These are phyloP conservation scores for Limnothrissa miodon DNA, from an alignment of 2,113 vertebrate genomes.

Conservation along the genomic window DNA sequence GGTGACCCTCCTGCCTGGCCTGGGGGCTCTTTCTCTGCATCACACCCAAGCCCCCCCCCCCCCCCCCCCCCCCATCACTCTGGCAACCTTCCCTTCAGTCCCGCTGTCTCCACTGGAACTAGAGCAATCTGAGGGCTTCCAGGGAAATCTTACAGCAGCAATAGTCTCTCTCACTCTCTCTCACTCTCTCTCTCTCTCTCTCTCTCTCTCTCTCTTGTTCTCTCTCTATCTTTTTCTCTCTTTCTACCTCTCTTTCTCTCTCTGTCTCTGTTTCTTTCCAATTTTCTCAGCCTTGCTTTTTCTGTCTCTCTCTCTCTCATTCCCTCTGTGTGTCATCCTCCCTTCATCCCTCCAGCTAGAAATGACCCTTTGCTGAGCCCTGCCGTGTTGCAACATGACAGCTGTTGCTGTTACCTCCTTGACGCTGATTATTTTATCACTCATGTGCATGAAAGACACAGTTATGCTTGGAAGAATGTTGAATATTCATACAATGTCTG, in stretches of 20 bases:
- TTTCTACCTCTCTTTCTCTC: background rate
- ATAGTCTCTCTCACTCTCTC: background rate
- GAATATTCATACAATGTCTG: background rate
- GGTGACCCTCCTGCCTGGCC: background rate
- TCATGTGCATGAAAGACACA: background rate
- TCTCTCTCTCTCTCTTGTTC: background rate
- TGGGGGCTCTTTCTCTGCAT: background rate
- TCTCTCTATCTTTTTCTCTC: background rate
- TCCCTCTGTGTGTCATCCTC: background rate
- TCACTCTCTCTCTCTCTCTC: background rate
- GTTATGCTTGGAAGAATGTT: background rate
- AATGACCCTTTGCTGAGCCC: background rate
- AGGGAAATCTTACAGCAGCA: background rate
- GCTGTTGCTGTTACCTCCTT: background rate
- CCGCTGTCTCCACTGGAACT: background rate
- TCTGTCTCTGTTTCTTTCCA: background rate
- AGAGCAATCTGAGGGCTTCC: background rate
- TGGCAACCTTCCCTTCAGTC: background rate
- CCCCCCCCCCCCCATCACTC: background rate
- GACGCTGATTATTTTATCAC: background rate
- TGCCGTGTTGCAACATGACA: background rate
- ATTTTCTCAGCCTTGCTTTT: no score
- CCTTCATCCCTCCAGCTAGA: background rate
- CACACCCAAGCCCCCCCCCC: background rate
- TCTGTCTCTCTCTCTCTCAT: background rate